Base-by-base conservation (phyloP, 1,140 invertebrate species). In the Capitella teleta region DNA sequence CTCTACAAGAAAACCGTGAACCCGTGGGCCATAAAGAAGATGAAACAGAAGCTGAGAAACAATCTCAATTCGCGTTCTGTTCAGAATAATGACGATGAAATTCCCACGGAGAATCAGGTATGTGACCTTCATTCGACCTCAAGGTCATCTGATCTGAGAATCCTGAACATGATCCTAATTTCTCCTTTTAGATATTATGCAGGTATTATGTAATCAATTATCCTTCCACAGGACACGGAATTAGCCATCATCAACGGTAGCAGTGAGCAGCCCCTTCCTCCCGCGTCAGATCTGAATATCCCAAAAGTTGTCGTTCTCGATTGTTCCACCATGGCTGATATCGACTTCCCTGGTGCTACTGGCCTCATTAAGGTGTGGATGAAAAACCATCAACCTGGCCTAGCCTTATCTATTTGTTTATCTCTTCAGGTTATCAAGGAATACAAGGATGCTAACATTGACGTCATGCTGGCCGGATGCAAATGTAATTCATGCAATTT, bases 1-100 rank as follows among this genome's bases (percentile, higher is more conserved):
- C 32, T 73, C 8, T 71, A 66, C 50, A 63, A 66, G 40, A 38
- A 54, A 28, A 66, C 63, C 0, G 51, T 1, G 64, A 71, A 38
- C 64, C 67, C 8, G 51, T 56, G 32, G 47, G 56, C 10, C 41
- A 68, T n/a, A 62, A 63, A 43, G 52, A 25, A 0, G 5, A 41
- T 25, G 25, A 28, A 5, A 16, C 30, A 10, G 16, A 18, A 12
- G 24, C 18, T 1, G 24, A 51, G 28, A 40, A 48, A 36, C 23
- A 50, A 49, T 16, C n/a, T 16, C 18, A 37, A 42, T 25, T 46
- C 8, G n/a, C n/a, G n/a, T n/a, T n/a, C n/a, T n/a, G n/a, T n/a
- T n/a, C 5, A 43, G 21, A 51, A n/a, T 42, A 8, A 55, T 51
- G 24, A 52, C 54, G 36, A 60, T 51, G 36, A 57, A 51, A 23